Base-by-base conservation (phyloP, 2,888 invertebrate genomes). In the Fissipunctia ypsillon region DNA sequence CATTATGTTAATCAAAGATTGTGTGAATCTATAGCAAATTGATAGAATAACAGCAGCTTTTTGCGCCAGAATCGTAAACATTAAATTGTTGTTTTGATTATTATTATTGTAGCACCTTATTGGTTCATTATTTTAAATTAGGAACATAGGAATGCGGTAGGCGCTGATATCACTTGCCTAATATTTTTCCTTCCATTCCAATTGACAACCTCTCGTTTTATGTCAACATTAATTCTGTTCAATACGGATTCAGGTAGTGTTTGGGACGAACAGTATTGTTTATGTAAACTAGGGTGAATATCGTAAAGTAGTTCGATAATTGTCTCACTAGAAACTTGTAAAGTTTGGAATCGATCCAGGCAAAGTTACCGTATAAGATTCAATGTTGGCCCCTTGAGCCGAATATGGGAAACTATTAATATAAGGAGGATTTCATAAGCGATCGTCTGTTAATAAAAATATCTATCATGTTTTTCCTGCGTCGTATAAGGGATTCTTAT, bases 351-450 rank as follows among this genome's bases (percentile, higher is more conserved):
- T 73, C 48, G 50, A 78, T 65, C n/a, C 25, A 43, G 38, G 41
- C 48, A 52, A 69, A 78, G 57, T 60, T 78, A 6, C 38, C 57
- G 45, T 50, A 63, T 59, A 57, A 56, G 71, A 80, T 69, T 73
- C 61, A 76, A 77, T 84, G 75, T 81, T 60, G 52, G 60, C 31
- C 35, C 50, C 60, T 70, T n/a, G 52, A 73, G 70, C 35, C 63
- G 16, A 64, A 74, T 73, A 78, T 83, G 59, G 56, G 60, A 80
- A 84, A 73, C 69, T 83, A 75, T 83, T 85, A 82, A 69, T 72
- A 57, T 68, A 31, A 61, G 68, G 16, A 69, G 25, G 22, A 78
- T 56, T 63, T 60, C 65, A 74, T 79, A 82, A 74, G 73, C 50
- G 74, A 50, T 35, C 54, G 54, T 28, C 72, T 31, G 73, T 72